Evolutionary conservation across 2,888 invertebrate genomes (phyloP).

Genomic region (Balanococcus diminutus): DNA sequence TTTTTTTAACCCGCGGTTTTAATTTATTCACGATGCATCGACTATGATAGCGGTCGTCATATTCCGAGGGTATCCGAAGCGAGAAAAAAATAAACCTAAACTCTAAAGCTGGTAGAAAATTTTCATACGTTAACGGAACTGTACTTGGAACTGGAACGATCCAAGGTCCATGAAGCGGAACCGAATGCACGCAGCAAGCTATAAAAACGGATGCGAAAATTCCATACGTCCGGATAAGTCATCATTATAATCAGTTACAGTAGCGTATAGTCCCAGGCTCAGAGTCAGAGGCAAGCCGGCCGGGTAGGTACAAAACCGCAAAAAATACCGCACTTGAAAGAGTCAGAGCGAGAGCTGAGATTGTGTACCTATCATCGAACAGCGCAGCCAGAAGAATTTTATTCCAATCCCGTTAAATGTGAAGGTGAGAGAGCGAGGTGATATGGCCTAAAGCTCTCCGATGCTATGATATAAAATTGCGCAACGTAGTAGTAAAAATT

Average conservation of each 20-base stretch:
- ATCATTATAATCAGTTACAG: constrained; percentile 1
- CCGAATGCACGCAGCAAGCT: not conserved
- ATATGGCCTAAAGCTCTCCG: not conserved
- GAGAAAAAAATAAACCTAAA: not conserved
- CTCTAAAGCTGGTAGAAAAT: not conserved
- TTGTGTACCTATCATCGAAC: not conserved
- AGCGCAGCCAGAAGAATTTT: not conserved
- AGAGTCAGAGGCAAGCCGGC: not conserved
- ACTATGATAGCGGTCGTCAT: not conserved
- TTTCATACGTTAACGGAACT: constrained; percentile 12
- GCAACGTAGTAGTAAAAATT: constrained; percentile 4
- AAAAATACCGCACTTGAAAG: not conserved
- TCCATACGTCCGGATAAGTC: not conserved
- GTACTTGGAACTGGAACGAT: constrained; percentile 20
- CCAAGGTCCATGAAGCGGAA: not conserved
- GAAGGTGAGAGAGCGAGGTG: not conserved
- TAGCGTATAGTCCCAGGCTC: not conserved
- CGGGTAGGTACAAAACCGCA: not conserved
- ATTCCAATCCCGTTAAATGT: not conserved
- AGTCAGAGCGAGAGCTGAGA: no score
- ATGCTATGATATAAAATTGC: not conserved
- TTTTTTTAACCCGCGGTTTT: not conserved
- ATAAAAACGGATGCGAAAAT: constrained; percentile 24
- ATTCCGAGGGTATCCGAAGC: not conserved
- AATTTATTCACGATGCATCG: not conserved